Percentiles rank a stretch among this genome's conserved stretches.
Conservation (phyloP, 2,797 vertebrate species). For the Gallinago solitaria region DNA sequence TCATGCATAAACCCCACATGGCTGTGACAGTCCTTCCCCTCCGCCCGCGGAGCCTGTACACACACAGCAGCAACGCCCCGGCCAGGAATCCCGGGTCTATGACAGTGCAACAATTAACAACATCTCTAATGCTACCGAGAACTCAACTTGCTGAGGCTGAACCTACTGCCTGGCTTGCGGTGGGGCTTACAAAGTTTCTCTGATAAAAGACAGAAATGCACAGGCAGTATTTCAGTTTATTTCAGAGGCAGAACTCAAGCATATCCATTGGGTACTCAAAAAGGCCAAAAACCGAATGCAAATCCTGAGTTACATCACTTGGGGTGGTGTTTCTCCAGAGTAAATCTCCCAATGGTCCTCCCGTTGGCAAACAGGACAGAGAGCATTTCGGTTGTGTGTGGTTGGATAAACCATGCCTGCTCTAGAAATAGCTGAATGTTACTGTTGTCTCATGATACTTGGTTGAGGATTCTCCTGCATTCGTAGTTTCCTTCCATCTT, state of each 20-base stretch:
- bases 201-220: not conserved
- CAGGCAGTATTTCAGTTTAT: not conserved
- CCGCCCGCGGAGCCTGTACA: rapidly evolving
- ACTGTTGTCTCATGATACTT: not conserved
- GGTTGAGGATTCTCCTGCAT: not conserved
- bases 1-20: not conserved
- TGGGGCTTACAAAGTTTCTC: not conserved
- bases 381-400: not conserved
- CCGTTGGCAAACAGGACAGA: not conserved
- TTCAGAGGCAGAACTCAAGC: not conserved
- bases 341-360: not conserved
- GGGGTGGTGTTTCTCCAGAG: not conserved
- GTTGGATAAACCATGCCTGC: not conserved
- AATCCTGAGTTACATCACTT: not conserved
- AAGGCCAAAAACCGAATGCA: not conserved
- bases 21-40: not conserved
- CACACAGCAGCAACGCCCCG: not conserved
- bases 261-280: not conserved
- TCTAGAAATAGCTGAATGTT: not conserved
- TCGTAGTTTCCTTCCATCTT: not conserved
- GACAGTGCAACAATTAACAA: not conserved
- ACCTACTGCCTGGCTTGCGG: not conserved
- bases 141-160: not conserved
- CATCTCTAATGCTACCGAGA: not conserved
- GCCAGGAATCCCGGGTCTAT: not conserved